A percentile compares a stretch with the other conserved stretches of the same genome.
Evolutionary conservation across 2,797 vertebrate species (phyloP).

Genomic region (Mormyrops attenuatus): DNA sequence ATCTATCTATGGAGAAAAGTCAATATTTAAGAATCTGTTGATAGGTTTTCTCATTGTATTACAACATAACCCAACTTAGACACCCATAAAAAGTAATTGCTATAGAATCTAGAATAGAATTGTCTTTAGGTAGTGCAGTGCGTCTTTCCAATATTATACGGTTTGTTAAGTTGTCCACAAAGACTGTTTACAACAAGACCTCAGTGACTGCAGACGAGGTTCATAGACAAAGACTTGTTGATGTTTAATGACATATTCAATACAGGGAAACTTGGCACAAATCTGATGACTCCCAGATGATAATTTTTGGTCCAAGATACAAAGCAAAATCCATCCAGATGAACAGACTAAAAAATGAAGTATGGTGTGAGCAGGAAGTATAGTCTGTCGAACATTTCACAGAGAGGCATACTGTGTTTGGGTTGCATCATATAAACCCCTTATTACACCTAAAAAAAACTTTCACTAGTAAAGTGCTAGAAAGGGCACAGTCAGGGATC

Average conservation of each 20-base stretch:
- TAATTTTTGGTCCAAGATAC: background rate
- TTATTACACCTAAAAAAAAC: background rate
- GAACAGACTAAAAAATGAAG: background rate
- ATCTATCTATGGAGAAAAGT: background rate
- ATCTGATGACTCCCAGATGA: background rate
- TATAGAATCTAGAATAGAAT: background rate
- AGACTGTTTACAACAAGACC: background rate
- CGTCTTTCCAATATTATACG: background rate
- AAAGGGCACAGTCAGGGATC: background rate
- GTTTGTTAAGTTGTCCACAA: background rate
- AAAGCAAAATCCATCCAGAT: background rate
- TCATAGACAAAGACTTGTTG: background rate
- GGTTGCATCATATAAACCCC: background rate
- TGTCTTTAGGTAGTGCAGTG: slow-evolving; percentile 3
- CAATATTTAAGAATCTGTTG: background rate
- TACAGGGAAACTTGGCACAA: background rate
- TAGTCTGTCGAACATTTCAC: background rate
- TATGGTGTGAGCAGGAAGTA: background rate
- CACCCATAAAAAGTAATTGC: background rate
- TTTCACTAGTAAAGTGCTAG: background rate
- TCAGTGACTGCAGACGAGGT: background rate
- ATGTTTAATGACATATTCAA: background rate
- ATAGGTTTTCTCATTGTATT: background rate
- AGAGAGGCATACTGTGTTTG: background rate
- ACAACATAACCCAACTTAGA: slow-evolving; percentile 13